These are phyloP conservation scores for Thripadectes ignobilis DNA, from an alignment of 2,797 vertebrate species.

Conservation along the genomic window DNA sequence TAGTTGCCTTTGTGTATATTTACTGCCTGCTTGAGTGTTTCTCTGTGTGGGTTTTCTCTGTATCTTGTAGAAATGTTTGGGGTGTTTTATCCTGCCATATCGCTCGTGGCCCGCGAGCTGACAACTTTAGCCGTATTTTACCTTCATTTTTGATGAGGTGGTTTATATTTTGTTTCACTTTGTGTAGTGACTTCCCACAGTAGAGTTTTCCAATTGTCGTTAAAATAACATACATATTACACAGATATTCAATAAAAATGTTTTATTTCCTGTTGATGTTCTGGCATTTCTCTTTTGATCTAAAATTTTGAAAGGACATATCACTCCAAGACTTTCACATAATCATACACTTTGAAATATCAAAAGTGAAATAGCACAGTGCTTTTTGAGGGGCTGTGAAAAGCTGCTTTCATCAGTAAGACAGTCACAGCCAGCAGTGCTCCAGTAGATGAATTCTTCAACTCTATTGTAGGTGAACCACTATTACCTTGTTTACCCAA, in stretches of 20 bases:
- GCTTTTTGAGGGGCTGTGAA: background rate
- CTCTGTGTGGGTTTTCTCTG: conserved; percentile 97
- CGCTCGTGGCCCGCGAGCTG: conserved; percentile 86
- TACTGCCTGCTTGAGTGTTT: conserved; percentile 99
- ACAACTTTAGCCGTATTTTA: conserved; percentile 95
- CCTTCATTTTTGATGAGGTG: conserved; percentile 98
- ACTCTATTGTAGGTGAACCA: background rate
- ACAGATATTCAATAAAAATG: conserved; percentile 99
- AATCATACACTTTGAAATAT: background rate
- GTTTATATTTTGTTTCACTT: conserved; percentile 98
- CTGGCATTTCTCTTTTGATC: conserved; percentile 41
- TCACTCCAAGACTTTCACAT: background rate
- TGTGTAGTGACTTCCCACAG: conserved; percentile 98
- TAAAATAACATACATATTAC: conserved; percentile 98
- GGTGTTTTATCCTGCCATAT: conserved; percentile 97
- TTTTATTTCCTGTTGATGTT: conserved; percentile 99
- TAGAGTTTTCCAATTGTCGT: conserved; percentile 99
- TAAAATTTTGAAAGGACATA: background rate
- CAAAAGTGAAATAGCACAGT: background rate
- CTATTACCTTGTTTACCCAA: background rate
- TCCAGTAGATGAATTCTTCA: background rate
- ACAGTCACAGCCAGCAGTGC: background rate
- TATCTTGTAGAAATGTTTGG: conserved; percentile 96
- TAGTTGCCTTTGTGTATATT: conserved; percentile 99
- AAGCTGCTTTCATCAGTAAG: background rate